phyloP scores from a whole-genome alignment of 2,797 vertebrate genomes.

The Jordanella pulchra region DNA sequence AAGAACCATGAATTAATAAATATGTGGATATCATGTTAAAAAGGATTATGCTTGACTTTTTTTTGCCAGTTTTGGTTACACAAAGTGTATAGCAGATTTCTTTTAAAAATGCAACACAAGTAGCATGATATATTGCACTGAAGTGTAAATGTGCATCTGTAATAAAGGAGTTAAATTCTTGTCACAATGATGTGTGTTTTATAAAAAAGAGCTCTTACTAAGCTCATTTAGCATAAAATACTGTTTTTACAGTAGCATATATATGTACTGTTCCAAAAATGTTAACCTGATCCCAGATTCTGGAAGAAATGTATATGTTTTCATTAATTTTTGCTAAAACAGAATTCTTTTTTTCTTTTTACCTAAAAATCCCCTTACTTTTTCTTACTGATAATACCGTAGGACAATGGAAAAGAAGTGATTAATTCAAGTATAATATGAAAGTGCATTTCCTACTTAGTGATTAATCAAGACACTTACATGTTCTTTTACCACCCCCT shows the following conservation, averaged over 20 bases:
- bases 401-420: constrained; percentile 53
- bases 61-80: constrained; percentile 21
- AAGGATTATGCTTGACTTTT: not conserved
- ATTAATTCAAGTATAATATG: constrained; percentile 69
- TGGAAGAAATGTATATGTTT: not conserved
- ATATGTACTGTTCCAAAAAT: not conserved
- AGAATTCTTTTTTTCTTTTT: constrained; percentile 29
- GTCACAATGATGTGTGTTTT: constrained; percentile 18
- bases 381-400: constrained; percentile 36
- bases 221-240: constrained; percentile 13
- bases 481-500: constrained; percentile 63
- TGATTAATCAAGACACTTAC: constrained; percentile 75
- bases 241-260: not conserved
- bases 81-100: not conserved
- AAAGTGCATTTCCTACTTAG: constrained; percentile 65
- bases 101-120: not conserved
- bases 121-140: constrained; percentile 5
- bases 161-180: constrained; percentile 19
- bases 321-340: constrained; percentile 44
- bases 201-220: constrained; percentile 20
- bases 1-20: constrained; percentile 55
- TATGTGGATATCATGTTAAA: constrained; percentile 38
- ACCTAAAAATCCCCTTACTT: constrained; percentile 19
- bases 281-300: not conserved
- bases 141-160: constrained; percentile 12